phyloP scores from a whole-genome alignment of 2,797 vertebrate genomes.

The Mormyrus proboscirostris region DNA sequence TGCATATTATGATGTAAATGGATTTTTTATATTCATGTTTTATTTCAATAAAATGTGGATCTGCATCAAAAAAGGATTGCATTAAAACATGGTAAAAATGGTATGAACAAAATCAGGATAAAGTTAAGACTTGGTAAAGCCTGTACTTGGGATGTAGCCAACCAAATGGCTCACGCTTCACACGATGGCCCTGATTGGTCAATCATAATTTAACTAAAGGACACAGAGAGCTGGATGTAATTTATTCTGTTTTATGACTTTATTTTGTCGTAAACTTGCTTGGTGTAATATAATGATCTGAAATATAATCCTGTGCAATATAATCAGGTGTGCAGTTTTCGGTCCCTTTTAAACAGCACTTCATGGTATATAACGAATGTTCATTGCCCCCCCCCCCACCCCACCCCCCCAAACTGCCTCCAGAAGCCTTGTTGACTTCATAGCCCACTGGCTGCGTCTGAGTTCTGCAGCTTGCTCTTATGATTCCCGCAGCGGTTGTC shows the following conservation, averaged over 20 bases:
- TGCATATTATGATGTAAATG: neutral
- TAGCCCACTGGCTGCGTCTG: neutral
- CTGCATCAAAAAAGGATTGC: neutral
- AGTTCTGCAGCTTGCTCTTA: neutral
- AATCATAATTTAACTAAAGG: neutral
- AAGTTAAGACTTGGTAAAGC: neutral
- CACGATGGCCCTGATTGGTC: neutral
- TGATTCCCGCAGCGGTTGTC: neutral
- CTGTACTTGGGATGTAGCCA: neutral
- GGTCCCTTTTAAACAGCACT: neutral
- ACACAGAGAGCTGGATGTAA: neutral
- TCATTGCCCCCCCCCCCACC: neutral
- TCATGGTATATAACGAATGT: neutral
- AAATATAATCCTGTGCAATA: neutral
- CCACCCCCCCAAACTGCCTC: neutral
- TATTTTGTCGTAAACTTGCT: neutral
- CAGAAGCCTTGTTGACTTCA: neutral
- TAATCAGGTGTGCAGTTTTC: neutral
- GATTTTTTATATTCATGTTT: neutral
- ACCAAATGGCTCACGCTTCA: neutral
- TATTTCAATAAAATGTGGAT: neutral
- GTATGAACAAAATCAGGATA: neutral
- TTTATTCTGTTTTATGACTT: neutral
- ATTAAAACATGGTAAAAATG: neutral
- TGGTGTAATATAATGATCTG: neutral